phyloP scores from a whole-genome alignment of 2,888 invertebrate species.

The Parapristionchus giblindavisi region DNA sequence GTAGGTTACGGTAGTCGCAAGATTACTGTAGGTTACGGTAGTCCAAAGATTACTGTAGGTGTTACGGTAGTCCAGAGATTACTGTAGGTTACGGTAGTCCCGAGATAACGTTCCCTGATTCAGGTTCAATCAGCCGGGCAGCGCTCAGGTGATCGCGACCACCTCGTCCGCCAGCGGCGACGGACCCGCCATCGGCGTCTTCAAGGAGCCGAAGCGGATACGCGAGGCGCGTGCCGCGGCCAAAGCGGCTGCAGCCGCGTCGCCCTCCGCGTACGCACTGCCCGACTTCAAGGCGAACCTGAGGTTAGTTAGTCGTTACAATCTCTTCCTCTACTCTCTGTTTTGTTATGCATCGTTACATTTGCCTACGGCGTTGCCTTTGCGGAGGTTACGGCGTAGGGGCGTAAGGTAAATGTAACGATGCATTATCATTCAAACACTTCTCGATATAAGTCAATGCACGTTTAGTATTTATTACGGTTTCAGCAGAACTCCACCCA shows the following conservation, averaged over 20 bases:
- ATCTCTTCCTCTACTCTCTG: too few species aligned
- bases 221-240: conserved; percentile 17
- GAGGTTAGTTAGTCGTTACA: too few species aligned
- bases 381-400: too few species aligned
- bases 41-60: neutral
- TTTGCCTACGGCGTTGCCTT: too few species aligned
- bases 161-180: conserved; percentile 20
- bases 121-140: conserved; percentile 33
- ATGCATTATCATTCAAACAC: too few species aligned
- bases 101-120: neutral
- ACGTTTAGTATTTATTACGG: too few species aligned
- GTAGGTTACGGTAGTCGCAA: neutral
- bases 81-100: conserved; percentile 7
- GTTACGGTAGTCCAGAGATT: conserved; percentile 1
- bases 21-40: too few species aligned
- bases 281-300: neutral
- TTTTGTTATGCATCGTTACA: too few species aligned
- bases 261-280: conserved; percentile 1
- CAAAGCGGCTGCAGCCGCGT: conserved; percentile 27
- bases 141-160: conserved; percentile 22
- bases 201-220: conserved; percentile 33
- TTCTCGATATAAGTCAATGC: too few species aligned
- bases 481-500: too few species aligned
- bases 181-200: conserved; percentile 30
- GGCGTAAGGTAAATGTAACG: too few species aligned